phyloP scores from a whole-genome alignment of 1,140 invertebrate genomes.

The Thaumatotibia leucotreta region DNA sequence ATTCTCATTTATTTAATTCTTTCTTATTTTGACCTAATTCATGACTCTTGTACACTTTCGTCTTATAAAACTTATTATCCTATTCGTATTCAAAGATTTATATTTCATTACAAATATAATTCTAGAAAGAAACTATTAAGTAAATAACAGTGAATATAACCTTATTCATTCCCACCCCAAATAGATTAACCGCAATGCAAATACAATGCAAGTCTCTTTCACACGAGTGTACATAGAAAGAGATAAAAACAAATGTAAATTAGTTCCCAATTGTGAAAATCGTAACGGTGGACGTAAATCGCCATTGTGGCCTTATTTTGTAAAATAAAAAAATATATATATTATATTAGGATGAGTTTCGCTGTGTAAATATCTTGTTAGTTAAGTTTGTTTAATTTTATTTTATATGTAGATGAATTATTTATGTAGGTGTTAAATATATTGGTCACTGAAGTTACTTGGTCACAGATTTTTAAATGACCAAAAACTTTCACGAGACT shows the following conservation, averaged over 20 bases:
- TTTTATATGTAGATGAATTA: constrained; percentile 8
- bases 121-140: neutral
- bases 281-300: neutral
- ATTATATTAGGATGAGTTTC: neutral
- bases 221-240: neutral
- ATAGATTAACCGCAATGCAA: neutral
- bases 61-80: too few relatives aligned
- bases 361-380: constrained; percentile 5
- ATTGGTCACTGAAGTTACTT: neutral
- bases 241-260: neutral
- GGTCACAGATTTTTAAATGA: neutral
- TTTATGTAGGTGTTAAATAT: constrained; percentile 31
- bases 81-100: too few relatives aligned
- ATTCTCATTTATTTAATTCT: neutral
- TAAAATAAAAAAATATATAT: neutral
- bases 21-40: neutral
- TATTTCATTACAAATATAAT: too few relatives aligned
- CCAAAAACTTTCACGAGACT: neutral
- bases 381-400: constrained; percentile 12
- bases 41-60: too few relatives aligned
- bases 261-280: neutral
- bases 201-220: neutral
- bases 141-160: neutral
- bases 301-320: constrained; percentile 4
- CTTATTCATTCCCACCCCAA: neutral